Evolutionary conservation across 2,113 vertebrate genomes (phyloP), one percentile per base, ranked within the genome.

Genomic region (Anarhynchus alexandrinus): DNA sequence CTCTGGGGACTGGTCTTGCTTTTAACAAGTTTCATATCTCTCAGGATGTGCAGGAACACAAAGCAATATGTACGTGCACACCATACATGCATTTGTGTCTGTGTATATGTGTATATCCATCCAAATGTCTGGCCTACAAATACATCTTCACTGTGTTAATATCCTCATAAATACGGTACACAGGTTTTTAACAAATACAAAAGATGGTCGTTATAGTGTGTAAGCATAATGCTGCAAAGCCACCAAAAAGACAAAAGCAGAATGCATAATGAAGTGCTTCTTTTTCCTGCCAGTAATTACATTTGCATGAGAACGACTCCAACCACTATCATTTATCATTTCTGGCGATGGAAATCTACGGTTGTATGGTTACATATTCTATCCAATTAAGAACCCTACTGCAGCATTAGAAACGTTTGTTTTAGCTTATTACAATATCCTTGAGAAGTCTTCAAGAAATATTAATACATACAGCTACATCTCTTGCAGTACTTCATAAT

Each of bases 271-370:
- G 59, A 96, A 86, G 49, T 47, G 62, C 45, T 36, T 3, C 51
- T 85, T 96, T 77, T 89, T 49, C 55, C 82, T 79, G 40, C 26
- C 42, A 93, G 82, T 94, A 95, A 96, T 95, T 94, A 92, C 76
- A 94, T 95, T 93, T 93, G 81, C 88, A 95, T 90, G 77, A 93
- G 47, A 90, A 91, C 17, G 11, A 93, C 55, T 66, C 59, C 78
- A 89, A 61, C 49, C 55, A 61, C 91, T 61, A 52, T 47, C 23
- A 95, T 93, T 84, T 77, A 78, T 94, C 73, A 95, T 94, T 88
- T 74, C 86, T 92, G 86, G 81, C 13, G 32, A 84, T 34, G 45
- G 73, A 77, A 94, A 51, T 77, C 86, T 79, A 73, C 4, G 9
- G 51, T 49, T 93, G 36, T 30, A 42, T 17, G 66, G 62, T 26